These are phyloP conservation scores for Spilosoma lubricipeda DNA, from an alignment of 2,888 invertebrate species.

Conservation along the genomic window DNA sequence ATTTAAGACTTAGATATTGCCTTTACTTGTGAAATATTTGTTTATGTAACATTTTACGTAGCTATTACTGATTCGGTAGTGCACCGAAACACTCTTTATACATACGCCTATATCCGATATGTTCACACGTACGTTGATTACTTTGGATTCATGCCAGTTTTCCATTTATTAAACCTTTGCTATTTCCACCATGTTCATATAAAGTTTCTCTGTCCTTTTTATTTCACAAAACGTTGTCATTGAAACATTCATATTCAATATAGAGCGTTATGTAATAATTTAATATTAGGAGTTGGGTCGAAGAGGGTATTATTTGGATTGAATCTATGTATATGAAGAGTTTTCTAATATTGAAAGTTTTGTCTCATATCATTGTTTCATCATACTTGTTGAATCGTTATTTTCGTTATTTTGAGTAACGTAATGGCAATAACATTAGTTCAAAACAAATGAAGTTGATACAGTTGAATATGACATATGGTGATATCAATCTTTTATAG, in stretches of 20 bases:
- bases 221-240: slow-evolving; percentile 1
- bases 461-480: too few relatives aligned
- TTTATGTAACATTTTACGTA: not conserved
- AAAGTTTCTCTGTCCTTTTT: not conserved
- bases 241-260: not conserved
- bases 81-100: not conserved
- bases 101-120: too few relatives aligned
- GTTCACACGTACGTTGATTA: not conserved
- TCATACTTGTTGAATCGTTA: too few relatives aligned
- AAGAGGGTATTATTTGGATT: not conserved
- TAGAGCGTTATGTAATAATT: not conserved
- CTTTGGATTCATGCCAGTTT: slow-evolving; percentile 4
- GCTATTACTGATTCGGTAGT: not conserved
- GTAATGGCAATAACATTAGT: not conserved
- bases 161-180: slow-evolving; percentile 9
- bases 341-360: not conserved
- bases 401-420: too few relatives aligned
- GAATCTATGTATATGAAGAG: not conserved
- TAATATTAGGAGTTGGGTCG: not conserved
- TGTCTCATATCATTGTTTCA: not conserved
- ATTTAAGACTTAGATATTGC: too few relatives aligned
- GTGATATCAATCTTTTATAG: too few relatives aligned
- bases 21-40: too few relatives aligned
- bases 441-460: not conserved
- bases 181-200: not conserved